Base-by-base conservation (phyloP, 2,888 invertebrate genomes). In the Drosophila peninsularis region DNA sequence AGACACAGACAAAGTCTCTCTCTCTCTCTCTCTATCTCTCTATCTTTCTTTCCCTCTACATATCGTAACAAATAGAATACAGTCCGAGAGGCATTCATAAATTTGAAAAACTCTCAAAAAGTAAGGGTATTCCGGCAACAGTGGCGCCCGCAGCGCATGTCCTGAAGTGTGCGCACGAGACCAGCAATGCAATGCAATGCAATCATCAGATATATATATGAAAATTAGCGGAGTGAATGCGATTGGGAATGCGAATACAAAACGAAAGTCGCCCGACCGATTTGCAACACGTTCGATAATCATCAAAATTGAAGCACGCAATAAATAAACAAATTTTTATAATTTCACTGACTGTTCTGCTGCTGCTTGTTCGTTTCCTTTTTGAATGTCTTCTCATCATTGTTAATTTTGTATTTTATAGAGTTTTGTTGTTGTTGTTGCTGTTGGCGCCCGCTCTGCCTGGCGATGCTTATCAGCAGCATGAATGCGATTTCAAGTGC, bases 271-370 rank as follows among this genome's bases (percentile, higher is more conserved):
- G 61, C 61, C 50, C 62, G 62, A 71, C 21, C 57, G 72, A 72
- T 58, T 66, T 66, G 72, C 71, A 66, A 67, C 72, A 72, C 72
- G 71, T 60, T 62, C 72, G 71, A 72, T 63, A 67, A 71, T 72
- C 53, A 72, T 67, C 67, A 53, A 72, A 73, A 72, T 58, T 71
- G 60, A 71, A 73, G 73, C 73, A 68, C 57, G 57, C 68, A 63
- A 68, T 72, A 72, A 72, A 72, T 72, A 61, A 68, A 68, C 58
- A 72, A 68, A 72, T 73, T 56, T 55, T 72, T 68, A 55, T 68
- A 68, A 63, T 72, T 63, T 73, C 63, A 68, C 63, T 63, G 56
- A 34, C 45, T 17, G 45, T 36, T 39, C n/a, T 39, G 17, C 39
- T 52, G 36, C 21, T 39, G 37, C 39, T 52, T 36, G 14, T 36